Base-by-base conservation (phyloP, 2,797 vertebrate genomes). In the Ibycter americanus region DNA sequence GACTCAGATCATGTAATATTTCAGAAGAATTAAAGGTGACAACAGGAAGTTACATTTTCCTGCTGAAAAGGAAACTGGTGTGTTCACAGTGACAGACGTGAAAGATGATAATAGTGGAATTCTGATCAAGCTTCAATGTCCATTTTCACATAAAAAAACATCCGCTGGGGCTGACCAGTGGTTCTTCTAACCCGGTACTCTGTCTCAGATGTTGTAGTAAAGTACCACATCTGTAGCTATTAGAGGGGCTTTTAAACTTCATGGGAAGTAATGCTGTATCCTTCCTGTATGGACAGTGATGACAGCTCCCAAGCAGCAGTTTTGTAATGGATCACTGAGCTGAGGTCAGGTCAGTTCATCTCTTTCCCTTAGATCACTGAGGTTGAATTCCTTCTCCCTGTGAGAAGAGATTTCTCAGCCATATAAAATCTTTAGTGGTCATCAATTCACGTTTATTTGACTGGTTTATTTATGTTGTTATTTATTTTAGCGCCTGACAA, bases 401-500 rank as follows among this genome's bases (percentile, higher is more conserved):
- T 59, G 42, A 87, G 26, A 87, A 83, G 26, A 80, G 23, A 5
- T 85, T 87, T 95, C 38, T 90, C n/a, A 72, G 4, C 66, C 66
- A 6, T 42, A 70, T 73, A 54, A 62, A 83, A 70, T 67, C 31
- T 85, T 87, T 8, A 22, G 11, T 27, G 27, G 8, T 59, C 32
- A 29, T 79, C 17, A 76, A 16, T 87, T 49, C 38, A n/a, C 12
- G 5, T n/a, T 51, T 59, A 55, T 80, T 62, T 89, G 6, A 34
- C 32, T 66, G 46, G 14, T 51, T 91, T 89, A 27, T 76, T 83
- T 40, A 31, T 76, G 47, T 66, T 93, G n/a, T 40, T 26, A 40
- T 92, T 92, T 93, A 59, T 95, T 96, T 77, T 56, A 99, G 99
- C 99, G 99, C 92, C 97, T 99, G 96, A 99, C 99, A 66, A 99